Evolutionary conservation across 2,888 invertebrate species (phyloP).

Genomic region (Caenorhabditis drosophilae): DNA sequence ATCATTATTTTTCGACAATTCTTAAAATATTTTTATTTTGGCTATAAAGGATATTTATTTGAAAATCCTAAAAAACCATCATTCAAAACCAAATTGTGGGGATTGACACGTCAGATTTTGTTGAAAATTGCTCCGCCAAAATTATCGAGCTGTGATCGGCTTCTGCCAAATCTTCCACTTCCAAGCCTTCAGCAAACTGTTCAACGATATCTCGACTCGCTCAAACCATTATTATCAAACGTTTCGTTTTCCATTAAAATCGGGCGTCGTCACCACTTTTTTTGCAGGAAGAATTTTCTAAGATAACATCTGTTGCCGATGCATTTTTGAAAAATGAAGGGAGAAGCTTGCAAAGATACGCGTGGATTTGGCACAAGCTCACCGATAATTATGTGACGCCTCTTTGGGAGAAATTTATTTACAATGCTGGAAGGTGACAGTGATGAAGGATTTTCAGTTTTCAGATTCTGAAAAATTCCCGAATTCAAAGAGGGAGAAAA

Average conservation of each 20-base stretch:
- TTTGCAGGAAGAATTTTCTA: too few relatives aligned
- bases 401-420: constrained; percentile 62
- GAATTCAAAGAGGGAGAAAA: too few relatives aligned
- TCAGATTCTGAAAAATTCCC: too few relatives aligned
- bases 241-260: too few relatives aligned
- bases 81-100: constrained; percentile 60
- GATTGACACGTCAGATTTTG: not conserved
- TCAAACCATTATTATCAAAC: constrained; percentile 41
- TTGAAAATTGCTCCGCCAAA: not conserved
- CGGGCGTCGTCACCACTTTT: too few relatives aligned
- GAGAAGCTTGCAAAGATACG: constrained; percentile 51
- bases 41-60: constrained; percentile 63
- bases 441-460: too few relatives aligned
- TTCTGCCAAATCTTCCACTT: constrained; percentile 60
- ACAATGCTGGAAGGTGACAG: constrained; percentile 15
- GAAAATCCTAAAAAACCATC: constrained; percentile 63
- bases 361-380: constrained; percentile 48
- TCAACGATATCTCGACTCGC: constrained; percentile 50
- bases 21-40: constrained; percentile 57
- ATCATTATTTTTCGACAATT: constrained; percentile 49
- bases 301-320: too few relatives aligned
- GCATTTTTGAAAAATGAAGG: constrained; percentile 59
- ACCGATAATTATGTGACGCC: constrained; percentile 61
- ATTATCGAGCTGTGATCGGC: constrained; percentile 39
- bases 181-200: constrained; percentile 57